Conservation (phyloP, 2,113 vertebrate species). For the Psilopogon haemacephalus region DNA sequence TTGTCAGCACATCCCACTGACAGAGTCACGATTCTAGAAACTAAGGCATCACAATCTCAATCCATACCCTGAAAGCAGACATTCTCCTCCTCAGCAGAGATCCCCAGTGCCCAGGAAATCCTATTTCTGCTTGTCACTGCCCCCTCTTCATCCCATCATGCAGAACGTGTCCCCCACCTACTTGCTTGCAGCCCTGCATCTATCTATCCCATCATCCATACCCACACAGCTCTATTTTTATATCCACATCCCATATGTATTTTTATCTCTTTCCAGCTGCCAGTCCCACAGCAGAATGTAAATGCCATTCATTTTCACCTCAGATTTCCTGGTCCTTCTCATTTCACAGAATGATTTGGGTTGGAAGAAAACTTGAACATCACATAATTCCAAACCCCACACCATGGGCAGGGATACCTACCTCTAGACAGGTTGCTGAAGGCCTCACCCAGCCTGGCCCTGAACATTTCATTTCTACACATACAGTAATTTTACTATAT, state of each 20-base stretch:
- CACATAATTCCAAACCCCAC: no score
- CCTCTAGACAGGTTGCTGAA: no score
- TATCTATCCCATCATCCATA: background rate
- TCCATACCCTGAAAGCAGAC: background rate
- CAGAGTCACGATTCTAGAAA: background rate
- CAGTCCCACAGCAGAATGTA: accelerated
- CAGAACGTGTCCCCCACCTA: accelerated
- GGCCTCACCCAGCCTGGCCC: no score
- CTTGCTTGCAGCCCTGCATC: background rate
- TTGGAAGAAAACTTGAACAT: no score
- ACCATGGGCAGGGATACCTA: no score
- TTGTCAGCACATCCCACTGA: background rate
- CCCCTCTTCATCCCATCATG: background rate
- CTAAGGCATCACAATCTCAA: background rate
- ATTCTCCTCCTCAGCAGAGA: background rate
- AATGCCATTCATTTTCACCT: background rate
- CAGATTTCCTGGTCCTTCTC: background rate
- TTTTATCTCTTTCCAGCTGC: background rate
- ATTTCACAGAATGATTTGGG: no score
- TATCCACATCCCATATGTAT: background rate
- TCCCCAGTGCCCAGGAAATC: background rate
- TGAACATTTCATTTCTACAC: background rate
- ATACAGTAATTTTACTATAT: background rate
- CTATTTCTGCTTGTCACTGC: background rate
- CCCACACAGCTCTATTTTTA: background rate